phyloP scores from a whole-genome alignment of 2,797 vertebrate genomes.

The Brachymystax lenok region DNA sequence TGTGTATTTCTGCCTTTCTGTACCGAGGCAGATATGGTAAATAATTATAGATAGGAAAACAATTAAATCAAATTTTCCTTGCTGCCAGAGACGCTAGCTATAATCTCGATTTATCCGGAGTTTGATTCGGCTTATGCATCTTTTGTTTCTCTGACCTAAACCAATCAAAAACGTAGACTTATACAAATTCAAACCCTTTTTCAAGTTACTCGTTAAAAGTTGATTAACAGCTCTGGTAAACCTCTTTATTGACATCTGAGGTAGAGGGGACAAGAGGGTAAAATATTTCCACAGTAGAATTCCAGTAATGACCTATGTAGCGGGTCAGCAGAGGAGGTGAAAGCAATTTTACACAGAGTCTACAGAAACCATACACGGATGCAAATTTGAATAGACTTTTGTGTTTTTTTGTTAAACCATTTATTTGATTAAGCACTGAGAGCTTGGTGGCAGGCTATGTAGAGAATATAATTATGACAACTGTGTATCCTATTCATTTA shows the following conservation, averaged over 20 bases:
- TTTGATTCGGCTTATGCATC: conserved; percentile 32
- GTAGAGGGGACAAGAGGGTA: conserved; percentile 35
- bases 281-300: conserved; percentile 60
- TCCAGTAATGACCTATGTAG: conserved; percentile 67
- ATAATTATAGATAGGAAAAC: neutral
- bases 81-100: neutral
- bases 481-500: conserved; percentile 61
- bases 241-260: conserved; percentile 47
- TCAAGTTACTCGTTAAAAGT: conserved; percentile 52
- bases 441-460: conserved; percentile 28
- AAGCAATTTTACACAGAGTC: conserved; percentile 75
- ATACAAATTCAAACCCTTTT: conserved; percentile 32
- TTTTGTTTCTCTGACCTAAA: conserved; percentile 21
- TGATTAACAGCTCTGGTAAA: conserved; percentile 46
- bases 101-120: neutral
- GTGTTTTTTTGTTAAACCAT: conserved; percentile 64
- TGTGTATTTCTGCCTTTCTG: neutral
- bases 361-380: conserved; percentile 56
- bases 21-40: neutral
- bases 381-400: conserved; percentile 64
- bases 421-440: conserved; percentile 63
- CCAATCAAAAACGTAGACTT: conserved; percentile 22
- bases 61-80: neutral
- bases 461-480: conserved; percentile 59
- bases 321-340: conserved; percentile 66